phyloP scores from a whole-genome alignment of 1,140 invertebrate genomes.

The Trachymyrmex cornetzi region DNA sequence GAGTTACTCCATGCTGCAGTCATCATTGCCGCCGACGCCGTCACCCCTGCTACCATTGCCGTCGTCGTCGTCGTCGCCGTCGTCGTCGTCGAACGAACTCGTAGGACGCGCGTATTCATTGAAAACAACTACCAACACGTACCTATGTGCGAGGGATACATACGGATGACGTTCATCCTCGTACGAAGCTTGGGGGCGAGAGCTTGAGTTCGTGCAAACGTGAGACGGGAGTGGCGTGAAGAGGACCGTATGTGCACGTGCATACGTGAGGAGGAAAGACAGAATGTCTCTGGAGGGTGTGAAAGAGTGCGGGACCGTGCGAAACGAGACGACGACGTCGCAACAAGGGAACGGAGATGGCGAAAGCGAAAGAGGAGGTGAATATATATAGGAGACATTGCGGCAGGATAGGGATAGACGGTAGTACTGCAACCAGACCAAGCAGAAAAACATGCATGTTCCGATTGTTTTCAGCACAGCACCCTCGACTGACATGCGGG shows the following conservation, averaged over 20 bases:
- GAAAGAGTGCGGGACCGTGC: conserved; percentile 78
- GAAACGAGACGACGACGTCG: conserved; percentile 70
- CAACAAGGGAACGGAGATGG: conserved; percentile 15
- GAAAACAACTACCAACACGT: conserved; percentile 69
- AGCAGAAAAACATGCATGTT: conserved; percentile 81
- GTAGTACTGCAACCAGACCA: conserved; percentile 63
- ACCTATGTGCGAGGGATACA: conserved; percentile 47
- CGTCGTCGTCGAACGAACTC: conserved; percentile 71
- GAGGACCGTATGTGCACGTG: conserved; percentile 70
- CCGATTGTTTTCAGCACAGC: conserved; percentile 79
- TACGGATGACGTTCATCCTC: conserved; percentile 32
- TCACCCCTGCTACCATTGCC: neutral
- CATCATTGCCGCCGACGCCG: conserved; percentile 57
- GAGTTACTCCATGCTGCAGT: conserved; percentile 69
- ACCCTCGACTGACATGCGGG: neutral
- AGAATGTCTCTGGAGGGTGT: conserved; percentile 80
- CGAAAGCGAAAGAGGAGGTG: conserved; percentile 34
- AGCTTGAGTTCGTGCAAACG: conserved; percentile 32
- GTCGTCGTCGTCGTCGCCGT: conserved; percentile 4
- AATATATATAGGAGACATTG: conserved; percentile 52
- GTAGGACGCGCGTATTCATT: conserved; percentile 78
- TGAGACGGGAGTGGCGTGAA: conserved; percentile 40
- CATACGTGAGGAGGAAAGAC: conserved; percentile 67
- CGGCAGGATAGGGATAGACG: conserved; percentile 25
- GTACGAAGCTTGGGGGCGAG: conserved; percentile 27